Evolutionary conservation across 2,113 vertebrate species (phyloP).

Genomic region (Brachyhypopomus occidentalis): DNA sequence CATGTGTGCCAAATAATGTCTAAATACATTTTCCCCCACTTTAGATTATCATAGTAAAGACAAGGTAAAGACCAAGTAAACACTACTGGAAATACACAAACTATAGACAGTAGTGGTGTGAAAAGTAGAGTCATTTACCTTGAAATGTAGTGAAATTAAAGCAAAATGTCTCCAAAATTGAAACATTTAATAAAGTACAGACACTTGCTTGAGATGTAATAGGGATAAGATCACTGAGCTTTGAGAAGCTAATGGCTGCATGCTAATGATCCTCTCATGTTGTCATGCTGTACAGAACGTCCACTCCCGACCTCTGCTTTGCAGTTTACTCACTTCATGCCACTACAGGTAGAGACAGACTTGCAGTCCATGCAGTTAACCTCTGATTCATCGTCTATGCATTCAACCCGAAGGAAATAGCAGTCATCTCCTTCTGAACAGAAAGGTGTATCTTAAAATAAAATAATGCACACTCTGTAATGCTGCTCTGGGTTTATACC

Average conservation of each 20-base stretch:
- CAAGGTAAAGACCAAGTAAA: no score
- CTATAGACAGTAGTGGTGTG: no score
- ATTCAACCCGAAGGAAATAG: no score
- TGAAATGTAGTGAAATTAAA: no score
- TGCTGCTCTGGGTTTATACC: background rate
- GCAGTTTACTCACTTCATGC: background rate
- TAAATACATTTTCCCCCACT: no score
- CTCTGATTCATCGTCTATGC: conserved; percentile 35
- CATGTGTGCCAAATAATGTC: no score
- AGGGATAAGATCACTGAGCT: background rate
- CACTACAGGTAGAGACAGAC: conserved; percentile 24
- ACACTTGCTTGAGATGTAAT: no score
- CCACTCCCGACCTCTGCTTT: conserved; percentile 1
- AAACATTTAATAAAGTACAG: no score
- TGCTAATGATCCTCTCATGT: conserved; percentile 14
- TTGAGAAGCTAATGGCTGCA: background rate
- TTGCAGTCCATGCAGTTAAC: conserved; percentile 10
- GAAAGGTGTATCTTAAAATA: conserved; percentile 6
- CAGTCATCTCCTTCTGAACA: background rate
- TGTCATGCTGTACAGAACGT: background rate
- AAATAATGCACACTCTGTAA: background rate
- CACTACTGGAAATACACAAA: no score
- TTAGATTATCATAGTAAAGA: no score
- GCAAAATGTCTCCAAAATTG: no score
- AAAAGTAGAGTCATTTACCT: no score